Percentiles rank a stretch among this genome's conserved stretches.
phyloP scores from a whole-genome alignment of 2,113 vertebrate species.

The Monarcha castaneiventris region DNA sequence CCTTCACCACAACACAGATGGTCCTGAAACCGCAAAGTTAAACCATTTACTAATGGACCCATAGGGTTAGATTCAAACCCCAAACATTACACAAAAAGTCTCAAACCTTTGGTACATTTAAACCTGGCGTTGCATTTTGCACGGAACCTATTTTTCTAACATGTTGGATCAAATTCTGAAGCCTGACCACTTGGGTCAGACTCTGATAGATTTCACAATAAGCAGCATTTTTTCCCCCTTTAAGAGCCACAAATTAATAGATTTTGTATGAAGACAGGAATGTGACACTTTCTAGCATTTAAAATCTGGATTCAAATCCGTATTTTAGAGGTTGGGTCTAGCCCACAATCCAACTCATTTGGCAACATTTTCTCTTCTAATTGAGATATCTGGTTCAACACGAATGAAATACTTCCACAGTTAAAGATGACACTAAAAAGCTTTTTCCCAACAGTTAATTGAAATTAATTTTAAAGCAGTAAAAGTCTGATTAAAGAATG shows the following conservation, averaged over 20 bases:
- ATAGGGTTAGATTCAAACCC: slow-evolving; percentile 15
- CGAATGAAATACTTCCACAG: background rate
- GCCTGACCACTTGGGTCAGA: background rate
- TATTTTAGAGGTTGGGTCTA: background rate
- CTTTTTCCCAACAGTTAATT: slow-evolving; percentile 3
- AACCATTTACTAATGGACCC: slow-evolving; percentile 10
- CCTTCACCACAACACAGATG: slow-evolving; percentile 34
- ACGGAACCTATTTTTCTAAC: background rate
- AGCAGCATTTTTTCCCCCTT: background rate
- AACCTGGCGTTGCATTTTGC: background rate
- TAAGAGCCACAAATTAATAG: background rate
- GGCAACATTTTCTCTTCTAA: slow-evolving; percentile 12
- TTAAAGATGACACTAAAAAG: background rate
- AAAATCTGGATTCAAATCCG: background rate
- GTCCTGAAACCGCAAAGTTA: slow-evolving; percentile 12
- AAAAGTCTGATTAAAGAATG: background rate
- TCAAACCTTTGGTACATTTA: background rate
- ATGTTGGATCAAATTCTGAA: background rate
- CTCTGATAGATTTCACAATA: background rate
- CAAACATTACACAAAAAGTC: slow-evolving; percentile 19
- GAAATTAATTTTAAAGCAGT: slow-evolving; percentile 27
- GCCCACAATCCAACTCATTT: background rate
- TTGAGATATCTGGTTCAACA: background rate
- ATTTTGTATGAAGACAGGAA: background rate
- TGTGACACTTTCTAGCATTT: background rate